Evolutionary conservation across 2,113 vertebrate genomes (phyloP).

Genomic region (Chloropsis cyanopogon): DNA sequence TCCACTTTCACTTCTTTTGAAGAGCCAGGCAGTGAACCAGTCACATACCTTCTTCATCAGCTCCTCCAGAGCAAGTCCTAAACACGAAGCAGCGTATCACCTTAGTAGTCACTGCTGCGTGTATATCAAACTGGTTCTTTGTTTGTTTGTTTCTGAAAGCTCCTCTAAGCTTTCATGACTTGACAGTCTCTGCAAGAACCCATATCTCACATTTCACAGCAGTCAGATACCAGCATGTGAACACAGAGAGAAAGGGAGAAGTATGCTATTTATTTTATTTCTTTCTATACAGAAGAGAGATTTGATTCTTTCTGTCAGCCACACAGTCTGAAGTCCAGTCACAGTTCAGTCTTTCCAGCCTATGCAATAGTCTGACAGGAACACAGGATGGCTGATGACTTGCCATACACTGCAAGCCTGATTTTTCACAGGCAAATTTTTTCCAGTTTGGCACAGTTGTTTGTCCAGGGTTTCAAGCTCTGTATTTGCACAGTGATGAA

Average conservation of each 20-base stretch:
- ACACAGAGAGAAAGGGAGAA: conserved; percentile 36
- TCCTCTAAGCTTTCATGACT: conserved; percentile 27
- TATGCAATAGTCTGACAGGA: background rate
- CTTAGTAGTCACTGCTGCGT: background rate
- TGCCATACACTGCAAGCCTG: conserved; percentile 23
- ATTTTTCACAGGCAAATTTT: conserved; percentile 52
- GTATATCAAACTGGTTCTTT: background rate
- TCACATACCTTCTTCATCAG: conserved; percentile 49
- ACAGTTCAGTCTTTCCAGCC: conserved; percentile 18
- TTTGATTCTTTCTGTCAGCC: conserved; percentile 33
- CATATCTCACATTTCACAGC: conserved; percentile 6
- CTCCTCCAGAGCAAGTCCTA: conserved; percentile 23
- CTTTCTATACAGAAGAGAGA: background rate
- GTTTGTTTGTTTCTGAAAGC: background rate
- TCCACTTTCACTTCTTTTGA: conserved; percentile 12
- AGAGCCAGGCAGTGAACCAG: conserved; percentile 34
- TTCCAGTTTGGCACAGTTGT: conserved; percentile 22
- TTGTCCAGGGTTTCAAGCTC: conserved; percentile 56
- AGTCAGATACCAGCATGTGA: conserved; percentile 5
- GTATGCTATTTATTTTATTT: conserved; percentile 38
- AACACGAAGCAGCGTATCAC: conserved; percentile 13
- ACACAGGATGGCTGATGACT: background rate
- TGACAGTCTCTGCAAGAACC: conserved; percentile 12
- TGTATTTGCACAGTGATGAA: conserved; percentile 52
- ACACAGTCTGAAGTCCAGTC: conserved; percentile 56